Evolutionary conservation across 2,797 vertebrate genomes (phyloP).

Genomic region (Falco berigora): DNA sequence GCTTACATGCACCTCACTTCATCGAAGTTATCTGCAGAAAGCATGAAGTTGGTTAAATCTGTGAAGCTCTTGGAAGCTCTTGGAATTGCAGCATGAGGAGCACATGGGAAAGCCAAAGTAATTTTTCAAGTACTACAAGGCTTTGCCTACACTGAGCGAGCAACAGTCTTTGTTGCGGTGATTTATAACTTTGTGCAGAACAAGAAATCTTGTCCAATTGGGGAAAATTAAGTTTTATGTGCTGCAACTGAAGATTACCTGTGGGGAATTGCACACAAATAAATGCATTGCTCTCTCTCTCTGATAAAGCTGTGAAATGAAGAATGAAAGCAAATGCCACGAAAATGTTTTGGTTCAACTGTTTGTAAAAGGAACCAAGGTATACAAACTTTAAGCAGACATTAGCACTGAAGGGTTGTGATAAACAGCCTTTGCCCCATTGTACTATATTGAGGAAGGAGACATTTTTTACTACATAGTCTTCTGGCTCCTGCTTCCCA

Average conservation of each 20-base stretch:
- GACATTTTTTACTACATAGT: neutral
- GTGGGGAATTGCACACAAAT: neutral
- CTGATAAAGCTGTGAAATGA: constrained; percentile 25
- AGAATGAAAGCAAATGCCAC: constrained; percentile 39
- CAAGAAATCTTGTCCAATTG: constrained; percentile 33
- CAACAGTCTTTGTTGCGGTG: neutral
- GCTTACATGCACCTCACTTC: neutral
- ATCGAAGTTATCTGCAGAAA: neutral
- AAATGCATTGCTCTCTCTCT: neutral
- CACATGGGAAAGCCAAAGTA: neutral
- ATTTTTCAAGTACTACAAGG: neutral
- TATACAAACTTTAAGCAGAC: neutral
- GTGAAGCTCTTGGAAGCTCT: neutral
- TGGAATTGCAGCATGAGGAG: neutral
- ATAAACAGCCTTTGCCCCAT: constrained; percentile 9
- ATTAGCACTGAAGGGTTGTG: neutral
- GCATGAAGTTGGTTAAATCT: neutral
- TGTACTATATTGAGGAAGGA: neutral
- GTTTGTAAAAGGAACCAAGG: constrained; percentile 15
- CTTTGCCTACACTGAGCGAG: neutral
- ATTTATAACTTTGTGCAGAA: constrained; percentile 32
- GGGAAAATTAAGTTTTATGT: constrained; percentile 55
- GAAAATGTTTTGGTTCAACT: constrained; percentile 33
- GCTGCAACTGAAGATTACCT: constrained; percentile 29
- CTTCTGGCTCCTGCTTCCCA: neutral